Conservation (phyloP, 2,888 invertebrate genomes). For the Rhogogaster chlorosoma region DNA sequence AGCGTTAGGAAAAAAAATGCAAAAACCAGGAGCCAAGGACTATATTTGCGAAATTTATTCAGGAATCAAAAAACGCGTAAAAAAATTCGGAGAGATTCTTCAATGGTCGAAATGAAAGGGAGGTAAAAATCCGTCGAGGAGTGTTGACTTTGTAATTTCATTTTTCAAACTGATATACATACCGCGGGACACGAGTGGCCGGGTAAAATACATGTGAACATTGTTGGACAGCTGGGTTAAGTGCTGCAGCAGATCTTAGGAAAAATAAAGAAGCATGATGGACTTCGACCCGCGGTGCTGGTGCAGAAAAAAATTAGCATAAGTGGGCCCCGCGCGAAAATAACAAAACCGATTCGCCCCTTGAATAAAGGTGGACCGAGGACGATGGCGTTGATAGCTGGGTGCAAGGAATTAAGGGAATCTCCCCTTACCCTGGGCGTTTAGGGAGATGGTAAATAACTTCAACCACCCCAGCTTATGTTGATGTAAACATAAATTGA, state of each 20-base stretch:
- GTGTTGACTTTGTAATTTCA: slow-evolving; percentile 25
- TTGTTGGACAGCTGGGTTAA: slow-evolving; percentile 66
- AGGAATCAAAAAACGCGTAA: background rate
- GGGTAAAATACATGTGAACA: slow-evolving; percentile 54
- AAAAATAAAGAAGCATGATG: slow-evolving; percentile 51
- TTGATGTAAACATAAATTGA: slow-evolving; percentile 47
- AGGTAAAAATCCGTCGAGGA: background rate
- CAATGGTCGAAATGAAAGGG: background rate
- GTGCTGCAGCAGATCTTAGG: slow-evolving; percentile 58
- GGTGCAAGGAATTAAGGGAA: slow-evolving; percentile 31
- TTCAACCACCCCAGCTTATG: slow-evolving; percentile 18
- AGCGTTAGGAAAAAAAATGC: background rate
- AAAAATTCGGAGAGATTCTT: background rate
- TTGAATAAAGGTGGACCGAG: slow-evolving; percentile 26
- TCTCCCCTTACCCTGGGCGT: slow-evolving; percentile 25
- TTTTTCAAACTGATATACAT: background rate
- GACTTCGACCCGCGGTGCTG: slow-evolving; percentile 39
- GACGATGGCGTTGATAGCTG: slow-evolving; percentile 48
- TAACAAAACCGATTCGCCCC: slow-evolving; percentile 49
- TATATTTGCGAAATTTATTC: background rate
- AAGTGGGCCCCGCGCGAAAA: slow-evolving; percentile 59
- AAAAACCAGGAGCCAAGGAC: background rate
- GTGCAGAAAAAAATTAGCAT: slow-evolving; percentile 63
- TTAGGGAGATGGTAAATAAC: slow-evolving; percentile 14
- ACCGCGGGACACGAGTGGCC: background rate